A percentile compares a stretch with the other conserved stretches of the same genome.
phyloP scores from a whole-genome alignment of 2,797 vertebrate species.

The Acrossocheilus fasciatus region DNA sequence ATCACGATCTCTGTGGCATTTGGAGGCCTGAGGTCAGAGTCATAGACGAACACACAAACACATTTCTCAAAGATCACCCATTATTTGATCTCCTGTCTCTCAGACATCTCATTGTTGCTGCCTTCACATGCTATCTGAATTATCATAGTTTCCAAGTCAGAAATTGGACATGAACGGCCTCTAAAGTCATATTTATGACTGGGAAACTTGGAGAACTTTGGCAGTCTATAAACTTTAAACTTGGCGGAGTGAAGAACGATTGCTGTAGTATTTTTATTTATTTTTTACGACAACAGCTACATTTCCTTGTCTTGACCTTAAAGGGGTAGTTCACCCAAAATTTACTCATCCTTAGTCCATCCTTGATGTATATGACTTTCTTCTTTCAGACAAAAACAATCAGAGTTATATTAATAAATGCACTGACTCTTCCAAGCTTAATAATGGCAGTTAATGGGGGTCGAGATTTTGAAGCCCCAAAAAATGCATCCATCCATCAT shows the following conservation, averaged over 20 bases:
- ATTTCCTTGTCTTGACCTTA: not conserved
- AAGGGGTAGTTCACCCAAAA: not conserved
- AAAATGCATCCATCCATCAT: not conserved
- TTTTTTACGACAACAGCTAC: not conserved
- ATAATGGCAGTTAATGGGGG: not conserved
- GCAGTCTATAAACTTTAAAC: not conserved
- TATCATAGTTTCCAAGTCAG: not conserved
- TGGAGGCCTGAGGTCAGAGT: not conserved
- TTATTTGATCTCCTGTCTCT: not conserved
- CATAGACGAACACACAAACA: conserved; percentile 38
- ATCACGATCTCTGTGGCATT: conserved; percentile 24
- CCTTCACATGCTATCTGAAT: not conserved
- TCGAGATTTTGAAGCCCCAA: not conserved
- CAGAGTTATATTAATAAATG: not conserved
- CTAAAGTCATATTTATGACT: not conserved
- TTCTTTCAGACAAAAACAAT: not conserved
- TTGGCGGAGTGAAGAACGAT: not conserved
- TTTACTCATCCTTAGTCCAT: not conserved
- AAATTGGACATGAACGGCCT: not conserved
- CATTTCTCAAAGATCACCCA: conserved; percentile 24
- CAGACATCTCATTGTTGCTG: not conserved
- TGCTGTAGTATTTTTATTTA: not conserved
- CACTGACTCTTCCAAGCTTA: not conserved
- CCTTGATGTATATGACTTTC: not conserved
- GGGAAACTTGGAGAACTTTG: not conserved